Conservation (phyloP, 1,140 invertebrate genomes). For the Andrena cerasifolii region DNA sequence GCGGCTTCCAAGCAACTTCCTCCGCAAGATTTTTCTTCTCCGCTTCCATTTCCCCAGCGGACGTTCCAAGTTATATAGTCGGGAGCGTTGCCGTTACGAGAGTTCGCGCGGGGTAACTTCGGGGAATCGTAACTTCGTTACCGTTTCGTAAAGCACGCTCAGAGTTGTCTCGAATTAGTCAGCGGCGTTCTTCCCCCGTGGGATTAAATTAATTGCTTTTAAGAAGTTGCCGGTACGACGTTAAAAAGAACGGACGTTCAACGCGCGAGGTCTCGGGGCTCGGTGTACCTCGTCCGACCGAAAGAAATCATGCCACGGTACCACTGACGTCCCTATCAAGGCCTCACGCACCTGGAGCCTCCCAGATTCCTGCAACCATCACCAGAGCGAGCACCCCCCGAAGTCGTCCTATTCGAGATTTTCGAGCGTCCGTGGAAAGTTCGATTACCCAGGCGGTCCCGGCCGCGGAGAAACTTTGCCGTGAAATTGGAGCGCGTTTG, state of each 20-base stretch:
- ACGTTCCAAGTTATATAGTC: constrained; percentile 33
- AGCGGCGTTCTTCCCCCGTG: constrained; percentile 27
- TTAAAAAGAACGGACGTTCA: constrained; percentile 34
- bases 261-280: background rate
- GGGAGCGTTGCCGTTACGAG: constrained; percentile 21
- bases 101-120: constrained; percentile 46
- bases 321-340: too few species aligned
- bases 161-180: constrained; percentile 58
- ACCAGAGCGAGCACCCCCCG: too few species aligned
- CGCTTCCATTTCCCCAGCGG: constrained; percentile 11
- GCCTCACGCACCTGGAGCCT: too few species aligned
- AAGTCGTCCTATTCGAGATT: background rate
- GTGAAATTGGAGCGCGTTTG: background rate
- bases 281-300: too few species aligned
- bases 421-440: background rate
- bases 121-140: constrained; percentile 56
- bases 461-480: background rate
- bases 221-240: constrained; percentile 27
- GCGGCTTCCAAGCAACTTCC: background rate
- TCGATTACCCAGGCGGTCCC: background rate
- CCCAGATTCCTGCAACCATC: too few species aligned
- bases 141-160: constrained; percentile 46
- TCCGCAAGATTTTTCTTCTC: constrained; percentile 29
- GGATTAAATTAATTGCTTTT: constrained; percentile 57
- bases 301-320: too few species aligned